Conservation (phyloP, 2,113 vertebrate genomes). For the Poecile atricapillus region DNA sequence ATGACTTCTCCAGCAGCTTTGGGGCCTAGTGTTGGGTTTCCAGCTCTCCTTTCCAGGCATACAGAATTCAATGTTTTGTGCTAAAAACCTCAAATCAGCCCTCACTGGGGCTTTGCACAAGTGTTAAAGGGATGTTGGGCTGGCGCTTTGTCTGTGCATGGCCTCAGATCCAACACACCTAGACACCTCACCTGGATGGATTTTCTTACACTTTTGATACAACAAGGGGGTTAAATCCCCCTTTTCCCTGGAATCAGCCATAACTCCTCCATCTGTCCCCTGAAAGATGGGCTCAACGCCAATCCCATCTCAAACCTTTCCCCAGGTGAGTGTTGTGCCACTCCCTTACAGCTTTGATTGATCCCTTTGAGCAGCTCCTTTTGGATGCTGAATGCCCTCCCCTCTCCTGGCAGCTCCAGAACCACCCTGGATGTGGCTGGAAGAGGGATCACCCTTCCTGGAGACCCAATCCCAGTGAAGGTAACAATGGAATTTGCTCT, state of each 20-base stretch:
- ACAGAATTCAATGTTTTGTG: not conserved
- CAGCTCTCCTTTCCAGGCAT: not conserved
- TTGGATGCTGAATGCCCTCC: not conserved
- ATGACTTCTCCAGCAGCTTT: not conserved
- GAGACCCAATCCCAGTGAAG: not conserved
- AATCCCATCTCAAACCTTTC: not conserved
- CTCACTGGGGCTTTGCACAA: not conserved
- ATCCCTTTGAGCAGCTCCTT: not conserved
- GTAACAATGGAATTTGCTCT: not conserved
- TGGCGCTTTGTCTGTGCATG: rapidly evolving
- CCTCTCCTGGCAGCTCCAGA: not conserved
- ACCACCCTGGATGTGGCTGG: rapidly evolving
- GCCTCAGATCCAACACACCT: not conserved
- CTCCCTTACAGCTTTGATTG: rapidly evolving
- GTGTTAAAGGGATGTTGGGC: rapidly evolving
- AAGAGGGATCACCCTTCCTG: no score
- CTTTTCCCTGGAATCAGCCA: not conserved
- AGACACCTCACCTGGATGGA: not conserved
- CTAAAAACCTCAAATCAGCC: no score
- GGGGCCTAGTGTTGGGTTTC: rapidly evolving
- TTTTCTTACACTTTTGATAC: not conserved
- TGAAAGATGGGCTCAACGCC: not conserved
- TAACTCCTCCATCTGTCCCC: not conserved
- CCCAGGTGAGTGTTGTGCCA: not conserved
- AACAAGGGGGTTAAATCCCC: not conserved